Evolutionary conservation across 2,888 invertebrate species (phyloP).

Genomic region (Didymodactylos carnosus): DNA sequence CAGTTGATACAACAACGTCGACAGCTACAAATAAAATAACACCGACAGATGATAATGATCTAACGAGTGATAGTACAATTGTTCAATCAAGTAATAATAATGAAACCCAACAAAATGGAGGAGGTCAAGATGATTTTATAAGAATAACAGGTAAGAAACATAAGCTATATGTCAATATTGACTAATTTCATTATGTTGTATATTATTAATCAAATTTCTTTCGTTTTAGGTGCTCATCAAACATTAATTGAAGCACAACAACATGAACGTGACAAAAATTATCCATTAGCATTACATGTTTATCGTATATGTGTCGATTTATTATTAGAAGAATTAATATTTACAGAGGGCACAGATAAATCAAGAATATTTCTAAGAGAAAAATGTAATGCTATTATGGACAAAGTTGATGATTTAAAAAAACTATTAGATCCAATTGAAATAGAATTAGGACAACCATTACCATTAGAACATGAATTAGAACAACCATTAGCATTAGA

Average conservation of each 20-base stretch:
- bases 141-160: no score
- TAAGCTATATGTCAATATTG: no score
- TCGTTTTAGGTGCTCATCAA: neutral
- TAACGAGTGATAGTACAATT: no score
- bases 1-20: no score
- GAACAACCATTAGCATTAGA: no score
- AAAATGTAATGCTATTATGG: constrained; percentile 14
- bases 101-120: neutral
- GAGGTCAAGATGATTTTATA: neutral
- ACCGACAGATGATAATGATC: no score
- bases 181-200: no score
- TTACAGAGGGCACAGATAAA: constrained; percentile 10
- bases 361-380: constrained; percentile 11
- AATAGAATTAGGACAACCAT: no score
- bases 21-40: no score
- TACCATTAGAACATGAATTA: no score
- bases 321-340: constrained; percentile 11
- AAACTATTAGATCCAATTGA: neutral
- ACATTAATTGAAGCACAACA: constrained; percentile 4
- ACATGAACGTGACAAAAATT: constrained; percentile 5
- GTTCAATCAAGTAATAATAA: no score
- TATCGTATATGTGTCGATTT: constrained; percentile 14
- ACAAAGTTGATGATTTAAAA: constrained; percentile 12
- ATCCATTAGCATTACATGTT: constrained; percentile 1
- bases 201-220: no score